phyloP scores from a whole-genome alignment of 2,113 vertebrate genomes.

The Hemiscyllium ocellatum region DNA sequence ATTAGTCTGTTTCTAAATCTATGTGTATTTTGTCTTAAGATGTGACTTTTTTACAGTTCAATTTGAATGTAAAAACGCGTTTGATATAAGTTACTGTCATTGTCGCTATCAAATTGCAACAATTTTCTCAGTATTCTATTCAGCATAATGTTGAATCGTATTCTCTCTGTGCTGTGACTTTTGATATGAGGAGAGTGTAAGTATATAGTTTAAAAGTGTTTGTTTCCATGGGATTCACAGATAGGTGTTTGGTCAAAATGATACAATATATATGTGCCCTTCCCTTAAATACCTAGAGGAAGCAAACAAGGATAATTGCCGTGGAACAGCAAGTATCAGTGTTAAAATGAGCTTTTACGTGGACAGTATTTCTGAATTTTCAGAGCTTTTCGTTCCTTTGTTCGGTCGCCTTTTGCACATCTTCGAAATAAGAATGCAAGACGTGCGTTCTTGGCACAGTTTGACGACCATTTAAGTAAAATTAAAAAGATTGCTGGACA shows the following conservation, averaged over 20 bases:
- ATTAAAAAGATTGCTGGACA: not conserved
- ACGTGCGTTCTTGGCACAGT: no score
- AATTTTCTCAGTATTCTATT: not conserved
- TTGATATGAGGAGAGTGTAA: not conserved
- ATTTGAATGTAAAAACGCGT: not conserved
- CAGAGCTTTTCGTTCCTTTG: constrained; percentile 23
- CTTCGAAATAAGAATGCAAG: not conserved
- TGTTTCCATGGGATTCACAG: not conserved
- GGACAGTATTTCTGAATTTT: not conserved
- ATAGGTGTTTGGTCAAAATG: not conserved
- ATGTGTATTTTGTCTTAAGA: not conserved
- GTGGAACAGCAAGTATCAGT: not conserved
- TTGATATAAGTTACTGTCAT: not conserved
- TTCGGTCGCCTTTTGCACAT: not conserved
- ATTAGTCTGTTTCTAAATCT: not conserved
- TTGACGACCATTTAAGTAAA: not conserved
- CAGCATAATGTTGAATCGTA: not conserved
- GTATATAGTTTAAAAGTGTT: not conserved
- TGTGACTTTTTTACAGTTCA: not conserved
- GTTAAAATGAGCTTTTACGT: not conserved
- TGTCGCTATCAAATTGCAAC: not conserved
- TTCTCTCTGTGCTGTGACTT: not conserved
- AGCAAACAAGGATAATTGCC: not conserved
- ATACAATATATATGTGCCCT: not conserved
- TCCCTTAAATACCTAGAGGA: not conserved